Base-by-base conservation (phyloP, 1,140 invertebrate genomes). In the Drosophila subobscura region DNA sequence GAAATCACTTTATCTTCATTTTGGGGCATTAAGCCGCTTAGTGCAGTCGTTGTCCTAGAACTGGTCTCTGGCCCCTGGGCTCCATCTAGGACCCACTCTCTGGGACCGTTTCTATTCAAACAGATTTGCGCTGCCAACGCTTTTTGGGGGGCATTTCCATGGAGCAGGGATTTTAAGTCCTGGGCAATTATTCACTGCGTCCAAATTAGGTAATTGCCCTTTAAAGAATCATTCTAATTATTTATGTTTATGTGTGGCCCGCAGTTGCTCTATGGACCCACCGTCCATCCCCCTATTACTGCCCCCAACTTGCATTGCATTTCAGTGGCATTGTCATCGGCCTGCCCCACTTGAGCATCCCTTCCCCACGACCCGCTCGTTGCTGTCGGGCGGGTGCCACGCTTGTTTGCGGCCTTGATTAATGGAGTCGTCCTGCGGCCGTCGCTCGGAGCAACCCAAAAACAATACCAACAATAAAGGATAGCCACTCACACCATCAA, bases 181-280 rank as follows among this genome's bases (percentile, higher is more conserved):
- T 22, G 37, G 67, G 84, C 72, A 88, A 88, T 88, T 88, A 88
- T 88, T 88, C 83, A 88, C 77, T 89, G 83, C 83, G 75, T 79
- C 67, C 74, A 88, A 88, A 88, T 83, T 88, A 89, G 83, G 79
- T 89, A 88, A 88, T 88, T 88, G 83, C 78, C 83, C 84, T 89
- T 88, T 88, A 89, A 88, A 88, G 83, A 89, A 89, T 89, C 83
- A 76, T 79, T 77, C 84, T 79, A 89, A 89, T 88, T 88, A 88
- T 88, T 89, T 89, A 88, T 88, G 84, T 78, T 79, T 88, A 83
- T 83, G 71, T 60, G 53, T 41, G 50, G 27, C 52, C 27, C 55
- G 59, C 56, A 53, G 33, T 46, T 56, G 45, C 42, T 42, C 29
- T 14, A 8, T 4, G 7, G 0, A 20, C 22, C 4, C 20, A 10